Evolutionary conservation across 2,888 invertebrate species (phyloP), one percentile per base, ranked within the genome.

Genomic region (Oxytorus armatus): DNA sequence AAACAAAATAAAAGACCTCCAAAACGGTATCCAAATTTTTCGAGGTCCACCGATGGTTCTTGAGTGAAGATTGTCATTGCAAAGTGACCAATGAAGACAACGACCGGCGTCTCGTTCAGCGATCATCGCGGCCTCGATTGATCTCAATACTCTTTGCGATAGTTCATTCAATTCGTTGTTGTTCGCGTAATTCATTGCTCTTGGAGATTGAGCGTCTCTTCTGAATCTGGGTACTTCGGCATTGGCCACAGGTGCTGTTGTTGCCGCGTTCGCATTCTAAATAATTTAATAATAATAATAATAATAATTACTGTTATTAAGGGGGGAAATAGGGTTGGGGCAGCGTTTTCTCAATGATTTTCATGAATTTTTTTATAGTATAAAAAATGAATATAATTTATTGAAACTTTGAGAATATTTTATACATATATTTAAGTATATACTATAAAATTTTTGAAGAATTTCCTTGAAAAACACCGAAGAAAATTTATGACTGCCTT

Each of bases 11-110:
- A 47, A 55, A 7, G 57, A 96, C 96, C 96, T 95, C 95, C 96
- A 96, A 81, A 96, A 93, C 0, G 96, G 96, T 74, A 96, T 92
- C 95, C 96, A 95, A 84, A 95, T 93, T 88, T 94, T 94, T 77
- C 94, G 94, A 7, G 92, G 93, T 74, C 94, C 94, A 0, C 90
- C 88, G 65, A 94, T 89, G 23, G 90, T 91, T 77, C 94, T 93
- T 0, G 95, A 95, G 84, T 92, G 93, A 84, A 93, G 94, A 87
- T 96, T 96, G 63, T 95, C 95, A 57, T 95, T 93, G 88, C 96
- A 96, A 23, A 96, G 90, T 0, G 93, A 92, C 80, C 94, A 93
- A 57, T 94, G 93, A 39, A 96, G 90, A 87, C 96, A 96, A 21
- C 93, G 88, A 76, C 94, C 92, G 85, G 93, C 77, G 92, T 95